Conservation (phyloP, 2,797 vertebrate species). For the Enteromius treurensis region DNA sequence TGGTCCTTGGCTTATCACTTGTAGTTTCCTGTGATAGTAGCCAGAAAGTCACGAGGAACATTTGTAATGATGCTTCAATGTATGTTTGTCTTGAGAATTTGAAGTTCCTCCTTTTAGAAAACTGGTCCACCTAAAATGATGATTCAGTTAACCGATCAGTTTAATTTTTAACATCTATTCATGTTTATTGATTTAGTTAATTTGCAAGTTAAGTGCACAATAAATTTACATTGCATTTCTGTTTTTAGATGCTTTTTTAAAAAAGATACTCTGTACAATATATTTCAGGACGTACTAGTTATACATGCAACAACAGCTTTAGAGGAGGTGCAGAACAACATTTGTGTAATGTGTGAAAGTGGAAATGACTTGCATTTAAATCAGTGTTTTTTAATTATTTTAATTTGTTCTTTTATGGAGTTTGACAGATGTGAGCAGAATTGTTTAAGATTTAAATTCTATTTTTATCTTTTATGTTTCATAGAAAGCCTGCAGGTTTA, state of each 20-base stretch:
- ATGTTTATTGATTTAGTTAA: neutral
- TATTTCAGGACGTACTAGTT: neutral
- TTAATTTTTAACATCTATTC: too few species aligned
- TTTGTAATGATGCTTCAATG: slow-evolving; percentile 13
- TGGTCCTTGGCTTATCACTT: slow-evolving; percentile 41
- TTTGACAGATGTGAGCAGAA: neutral
- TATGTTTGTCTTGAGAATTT: neutral
- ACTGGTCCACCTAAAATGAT: neutral
- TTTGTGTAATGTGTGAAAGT: neutral
- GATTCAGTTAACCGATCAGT: neutral
- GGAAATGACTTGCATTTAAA: neutral
- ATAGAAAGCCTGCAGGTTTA: neutral
- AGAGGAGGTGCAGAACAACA: neutral
- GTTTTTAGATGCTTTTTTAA: neutral
- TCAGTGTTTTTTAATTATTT: neutral
- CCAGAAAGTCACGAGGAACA: slow-evolving; percentile 17
- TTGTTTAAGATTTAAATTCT: neutral
- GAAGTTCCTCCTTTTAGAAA: neutral
- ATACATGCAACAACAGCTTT: neutral
- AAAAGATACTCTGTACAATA: neutral
- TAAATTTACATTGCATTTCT: neutral
- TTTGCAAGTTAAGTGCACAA: neutral
- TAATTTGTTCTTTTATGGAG: neutral
- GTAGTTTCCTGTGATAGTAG: slow-evolving; percentile 42
- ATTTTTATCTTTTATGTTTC: neutral